Conservation (phyloP, 2,888 invertebrate species). For the Nineta flava region DNA sequence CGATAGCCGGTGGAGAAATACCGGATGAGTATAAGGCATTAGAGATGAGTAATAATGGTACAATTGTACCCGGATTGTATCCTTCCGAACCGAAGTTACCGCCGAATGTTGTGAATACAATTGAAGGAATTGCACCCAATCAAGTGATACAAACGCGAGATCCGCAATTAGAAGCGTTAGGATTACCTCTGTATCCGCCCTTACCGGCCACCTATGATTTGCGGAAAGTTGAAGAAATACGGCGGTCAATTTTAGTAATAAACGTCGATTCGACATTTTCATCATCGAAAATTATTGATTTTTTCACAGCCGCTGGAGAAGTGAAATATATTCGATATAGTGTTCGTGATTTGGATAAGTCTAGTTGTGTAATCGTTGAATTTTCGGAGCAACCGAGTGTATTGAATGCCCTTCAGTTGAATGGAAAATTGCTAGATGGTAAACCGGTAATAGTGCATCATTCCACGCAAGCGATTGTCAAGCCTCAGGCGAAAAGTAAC, state of each 20-base stretch:
- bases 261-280: conserved; percentile 54
- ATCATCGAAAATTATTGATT: conserved; percentile 74
- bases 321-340: conserved; percentile 91
- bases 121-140: conserved; percentile 68
- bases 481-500: conserved; percentile 89
- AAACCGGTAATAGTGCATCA: conserved; percentile 60
- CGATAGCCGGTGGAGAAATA: conserved; percentile 75
- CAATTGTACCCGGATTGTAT: conserved; percentile 72
- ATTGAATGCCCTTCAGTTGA: conserved; percentile 70
- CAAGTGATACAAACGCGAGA: conserved; percentile 75
- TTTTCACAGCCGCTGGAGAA: conserved; percentile 77
- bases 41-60: conserved; percentile 81
- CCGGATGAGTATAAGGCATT: conserved; percentile 91
- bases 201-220: conserved; percentile 77
- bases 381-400: conserved; percentile 85
- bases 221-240: conserved; percentile 85
- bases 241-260: conserved; percentile 77
- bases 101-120: conserved; percentile 73
- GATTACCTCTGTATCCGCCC: conserved; percentile 81
- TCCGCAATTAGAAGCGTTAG: conserved; percentile 66
- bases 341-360: conserved; percentile 60
- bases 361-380: conserved; percentile 77
- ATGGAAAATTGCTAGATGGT: conserved; percentile 62
- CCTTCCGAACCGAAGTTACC: conserved; percentile 76
- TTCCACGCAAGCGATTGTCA: conserved; percentile 79